Evolutionary conservation across 1,140 invertebrate species (phyloP), one percentile per base, ranked within the genome.

Genomic region (Ceratina calcarata): DNA sequence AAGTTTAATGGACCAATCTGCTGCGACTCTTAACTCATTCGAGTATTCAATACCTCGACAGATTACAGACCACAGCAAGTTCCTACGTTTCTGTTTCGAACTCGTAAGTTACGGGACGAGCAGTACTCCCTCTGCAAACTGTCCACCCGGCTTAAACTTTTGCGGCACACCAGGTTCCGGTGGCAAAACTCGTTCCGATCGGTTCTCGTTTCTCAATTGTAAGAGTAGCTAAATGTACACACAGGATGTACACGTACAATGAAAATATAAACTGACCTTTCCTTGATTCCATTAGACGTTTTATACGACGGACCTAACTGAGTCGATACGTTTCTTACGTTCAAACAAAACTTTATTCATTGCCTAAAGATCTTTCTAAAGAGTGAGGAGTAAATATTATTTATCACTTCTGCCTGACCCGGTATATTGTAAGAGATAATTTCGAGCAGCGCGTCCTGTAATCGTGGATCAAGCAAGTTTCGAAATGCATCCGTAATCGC

Each of bases 131-230:
- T 69, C 37, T 55, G 51, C 32, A 57, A 57, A 70, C 53, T 70
- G 67, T 70, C 53, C 67, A 12, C 10, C n/a, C 12, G 24, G 53
- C 53, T 70, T 70, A 57, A 70, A 70, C 67, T 58, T 70, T 70
- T 32, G 18, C 53, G 67, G 27, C 32, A 58, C 67, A 24, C 12
- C n/a, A 18, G 37, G 37, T 45, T 22, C 24, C 66, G 22, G 49
- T 53, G 66, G 3, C 66, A 13, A 68, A 53, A 68, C 66, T 68
- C 66, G 51, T 60, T 8, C n/a, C 57, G 57, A 60, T n/a, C 57
- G 20, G 20, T 10, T n/a, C 55, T 13, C 16, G 16, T 57, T 57
- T n/a, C 55, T n/a, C 15, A 57, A 16, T 57, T 20, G 53, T 6
- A 12, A 55, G 53, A 55, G 53, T 55, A 55, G 53, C 15, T 16